These are phyloP conservation scores for Epinephelus malabaricus DNA, from an alignment of 2,797 vertebrate genomes.

Conservation along the genomic window DNA sequence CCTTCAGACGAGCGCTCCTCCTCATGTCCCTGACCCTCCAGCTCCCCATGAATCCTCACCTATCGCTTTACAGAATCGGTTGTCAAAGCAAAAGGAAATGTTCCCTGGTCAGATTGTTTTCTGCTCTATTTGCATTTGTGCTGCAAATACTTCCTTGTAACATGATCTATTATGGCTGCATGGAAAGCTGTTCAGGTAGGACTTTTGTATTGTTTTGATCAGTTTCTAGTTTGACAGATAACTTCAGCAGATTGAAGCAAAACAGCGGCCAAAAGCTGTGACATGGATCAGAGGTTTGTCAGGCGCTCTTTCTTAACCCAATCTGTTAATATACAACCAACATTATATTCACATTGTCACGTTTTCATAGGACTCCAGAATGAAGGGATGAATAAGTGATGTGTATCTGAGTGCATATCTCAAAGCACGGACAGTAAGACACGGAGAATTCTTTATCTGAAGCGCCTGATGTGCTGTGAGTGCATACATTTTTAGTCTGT, in stretches of 20 bases:
- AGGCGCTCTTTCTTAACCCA: neutral
- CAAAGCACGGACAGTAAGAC: too few species aligned
- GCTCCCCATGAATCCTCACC: neutral
- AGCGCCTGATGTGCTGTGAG: neutral
- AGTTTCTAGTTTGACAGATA: neutral
- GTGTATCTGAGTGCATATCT: neutral
- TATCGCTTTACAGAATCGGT: constrained; percentile 22
- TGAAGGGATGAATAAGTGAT: neutral
- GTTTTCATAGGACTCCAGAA: neutral
- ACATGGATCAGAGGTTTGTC: neutral
- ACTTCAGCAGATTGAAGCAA: neutral
- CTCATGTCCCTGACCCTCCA: neutral
- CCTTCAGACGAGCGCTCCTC: neutral
- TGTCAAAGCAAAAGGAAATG: constrained; percentile 27
- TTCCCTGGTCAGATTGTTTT: constrained; percentile 6
- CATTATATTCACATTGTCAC: neutral
- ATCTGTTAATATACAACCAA: neutral
- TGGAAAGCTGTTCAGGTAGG: neutral
- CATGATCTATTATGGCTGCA: neutral
- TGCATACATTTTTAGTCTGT: constrained; percentile 1
- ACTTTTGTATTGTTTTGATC: neutral
- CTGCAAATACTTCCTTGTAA: constrained; percentile 3
- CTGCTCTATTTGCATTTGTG: constrained; percentile 14
- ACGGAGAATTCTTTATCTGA: neutral
- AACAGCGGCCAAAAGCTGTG: neutral